Evolutionary conservation across 2,113 vertebrate species (phyloP).

Genomic region (Centrocercus urophasianus): DNA sequence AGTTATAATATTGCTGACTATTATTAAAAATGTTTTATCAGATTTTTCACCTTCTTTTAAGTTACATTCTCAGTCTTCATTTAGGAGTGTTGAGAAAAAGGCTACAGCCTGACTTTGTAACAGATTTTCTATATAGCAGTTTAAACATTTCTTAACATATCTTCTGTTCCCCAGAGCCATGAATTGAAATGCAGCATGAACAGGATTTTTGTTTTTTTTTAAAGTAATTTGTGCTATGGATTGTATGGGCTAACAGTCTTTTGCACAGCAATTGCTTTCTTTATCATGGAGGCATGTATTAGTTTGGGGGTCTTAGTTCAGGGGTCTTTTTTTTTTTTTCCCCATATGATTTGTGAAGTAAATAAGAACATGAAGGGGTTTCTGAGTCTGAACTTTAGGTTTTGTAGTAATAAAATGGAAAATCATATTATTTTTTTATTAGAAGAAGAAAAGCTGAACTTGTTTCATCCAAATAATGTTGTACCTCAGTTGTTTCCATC

Average conservation of each 20-base stretch:
- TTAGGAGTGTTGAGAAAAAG: neutral
- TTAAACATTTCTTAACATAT: neutral
- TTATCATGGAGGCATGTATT: neutral
- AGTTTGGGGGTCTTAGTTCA: neutral
- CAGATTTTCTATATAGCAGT: neutral
- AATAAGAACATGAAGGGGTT: neutral
- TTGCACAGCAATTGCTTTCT: neutral
- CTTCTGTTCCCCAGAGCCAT: neutral
- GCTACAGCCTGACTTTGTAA: neutral
- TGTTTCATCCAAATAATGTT: neutral
- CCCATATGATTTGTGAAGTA: neutral
- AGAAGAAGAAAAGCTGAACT: neutral
- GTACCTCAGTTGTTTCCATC: neutral
- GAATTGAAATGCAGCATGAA: neutral
- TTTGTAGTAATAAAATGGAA: neutral
- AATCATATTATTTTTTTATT: neutral
- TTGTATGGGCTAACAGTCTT: neutral
- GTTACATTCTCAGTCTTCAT: neutral
- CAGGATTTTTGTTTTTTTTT: neutral
- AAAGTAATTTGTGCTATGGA: neutral
- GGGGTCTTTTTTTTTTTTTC: neutral
- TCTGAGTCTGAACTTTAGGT: neutral
- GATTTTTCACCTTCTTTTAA: conserved; percentile 58
- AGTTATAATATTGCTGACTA: conserved; percentile 70
- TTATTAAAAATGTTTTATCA: conserved; percentile 63